Evolutionary conservation across 1,140 invertebrate genomes (phyloP), one percentile per base, ranked within the genome.

Genomic region (Heterodera schachtii): DNA sequence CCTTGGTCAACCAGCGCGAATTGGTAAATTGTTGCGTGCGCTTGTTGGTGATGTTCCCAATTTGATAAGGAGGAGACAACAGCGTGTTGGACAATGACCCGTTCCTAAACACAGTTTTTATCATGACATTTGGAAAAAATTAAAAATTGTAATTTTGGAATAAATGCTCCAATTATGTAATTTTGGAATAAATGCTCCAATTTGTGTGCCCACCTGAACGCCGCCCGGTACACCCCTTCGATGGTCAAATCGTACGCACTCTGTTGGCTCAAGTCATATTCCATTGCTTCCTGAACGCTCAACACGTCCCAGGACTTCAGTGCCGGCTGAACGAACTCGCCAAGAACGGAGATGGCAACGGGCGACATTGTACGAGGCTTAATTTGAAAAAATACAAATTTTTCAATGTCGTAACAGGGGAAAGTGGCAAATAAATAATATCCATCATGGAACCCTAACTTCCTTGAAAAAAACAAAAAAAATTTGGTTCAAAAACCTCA

Each of bases 231-330:
- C 31, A 90, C 70, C 49, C 81, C 75, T n/a, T 89, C 88, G n/a
- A 90, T 41, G 9, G 83, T 49, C 31, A 80, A 70, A 67, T 87
- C 89, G 64, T 76, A 82, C 11, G 86, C 73, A 8, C 73, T 75
- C 47, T 85, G 78, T 75, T 83, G 76, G 9, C 75, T 66, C 13
- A 84, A 49, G 52, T 88, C 88, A 8, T 19, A 67, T 11, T 73
- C 57, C 70, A 89, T 60, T 41, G 70, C 74, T 31, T 75, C 43
- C n/a, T 81, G 52, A 9, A 81, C 84, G 46, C 87, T 86, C 43
- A 78, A 71, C 74, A 90, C 73, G 71, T 89, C 88, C 88, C 88
- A 89, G n/a, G 85, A 73, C 75, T 89, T 85, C 57, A 81, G 84
- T 5, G 86, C 87, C 2, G 87, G 87, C n/a, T 81, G 76, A 11